Evolutionary conservation across 2,797 vertebrate species (phyloP), one percentile per base, ranked within the genome.

Genomic region (Enteromius thamalakanensis): DNA sequence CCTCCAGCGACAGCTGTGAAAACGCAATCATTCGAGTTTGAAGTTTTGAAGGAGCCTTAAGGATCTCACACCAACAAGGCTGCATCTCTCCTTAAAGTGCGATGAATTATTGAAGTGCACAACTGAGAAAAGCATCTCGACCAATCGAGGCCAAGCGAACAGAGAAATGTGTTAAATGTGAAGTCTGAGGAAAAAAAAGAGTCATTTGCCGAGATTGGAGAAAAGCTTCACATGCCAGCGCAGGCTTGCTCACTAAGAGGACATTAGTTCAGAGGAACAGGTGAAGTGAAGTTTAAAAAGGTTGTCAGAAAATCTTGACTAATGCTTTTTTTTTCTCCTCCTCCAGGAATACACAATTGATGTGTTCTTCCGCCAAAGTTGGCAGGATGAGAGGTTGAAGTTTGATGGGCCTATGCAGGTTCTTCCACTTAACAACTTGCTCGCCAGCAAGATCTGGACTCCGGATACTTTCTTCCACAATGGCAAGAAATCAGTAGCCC

Each of bases 391-490:
- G 89, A 94, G 98, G 90, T 94, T 99, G 47, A 98, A 98, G 91
- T 99, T 99, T 85, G 96, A 99, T 0, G 98, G 98, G 21, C 98
- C 98, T 42, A 99, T 99, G 97, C 97, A 97, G 85, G 95, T 99
- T 60, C 93, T 99, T 9, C 97, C 98, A 4, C 94, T 99, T 68
- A 99, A 99, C 93, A 99, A 99, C 91, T 94, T 99, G 70, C 91
- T 99, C 88, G 98, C 98, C 87, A 99, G 98, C 86, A 99, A 99
- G 91, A 99, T 99, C 91, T 99, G 98, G 98, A 99, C 98, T 26
- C 98, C 98, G 0, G 98, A 99, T 80, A 99, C 98, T 0, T 99
- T 99, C 86, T 99, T 99, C 90, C 98, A 99, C 93, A 99, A 99
- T 0, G 98, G 98, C 75, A 99, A 99, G 94, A 99, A 99, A 89